Evolutionary conservation across 2,113 vertebrate genomes (phyloP).

Genomic region (Macaca fascicularis): DNA sequence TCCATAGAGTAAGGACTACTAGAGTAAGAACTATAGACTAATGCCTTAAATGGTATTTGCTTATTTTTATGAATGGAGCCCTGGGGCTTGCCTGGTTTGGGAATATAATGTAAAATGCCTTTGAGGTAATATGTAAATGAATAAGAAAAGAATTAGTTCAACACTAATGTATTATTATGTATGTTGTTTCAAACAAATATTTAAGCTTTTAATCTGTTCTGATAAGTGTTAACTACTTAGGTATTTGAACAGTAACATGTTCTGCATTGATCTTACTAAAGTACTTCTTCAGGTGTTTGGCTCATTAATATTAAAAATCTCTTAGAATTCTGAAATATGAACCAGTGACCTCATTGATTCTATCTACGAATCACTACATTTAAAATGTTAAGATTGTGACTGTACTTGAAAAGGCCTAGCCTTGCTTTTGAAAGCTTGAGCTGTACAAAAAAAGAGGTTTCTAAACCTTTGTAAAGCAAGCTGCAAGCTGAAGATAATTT

Average conservation of each 20-base stretch:
- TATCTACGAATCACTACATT: constrained; percentile 56
- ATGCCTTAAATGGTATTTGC: constrained; percentile 4
- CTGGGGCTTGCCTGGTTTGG: constrained; percentile 24
- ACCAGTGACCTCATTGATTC: constrained; percentile 68
- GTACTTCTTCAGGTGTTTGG: constrained; percentile 69
- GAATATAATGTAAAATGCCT: constrained; percentile 47
- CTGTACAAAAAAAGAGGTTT: constrained; percentile 70
- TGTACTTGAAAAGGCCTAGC: constrained; percentile 74
- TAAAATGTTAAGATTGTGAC: constrained; percentile 68
- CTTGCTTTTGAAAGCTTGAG: constrained; percentile 67
- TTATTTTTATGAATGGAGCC: constrained; percentile 14
- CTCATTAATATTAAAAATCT: constrained; percentile 71
- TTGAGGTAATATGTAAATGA: constrained; percentile 59
- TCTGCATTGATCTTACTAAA: constrained; percentile 64
- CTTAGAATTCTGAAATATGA: constrained; percentile 76
- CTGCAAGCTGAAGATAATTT: constrained; percentile 84
- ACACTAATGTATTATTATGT: background rate
- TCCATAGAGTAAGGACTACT: background rate
- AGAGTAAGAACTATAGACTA: background rate
- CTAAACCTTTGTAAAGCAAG: constrained; percentile 82
- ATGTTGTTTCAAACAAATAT: constrained; percentile 45
- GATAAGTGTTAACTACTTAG: constrained; percentile 47
- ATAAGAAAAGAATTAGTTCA: constrained; percentile 26
- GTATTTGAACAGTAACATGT: constrained; percentile 62
- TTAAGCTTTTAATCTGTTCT: constrained; percentile 46